phyloP scores from a whole-genome alignment of 2,797 vertebrate species.

The Clarias laeviceps region DNA sequence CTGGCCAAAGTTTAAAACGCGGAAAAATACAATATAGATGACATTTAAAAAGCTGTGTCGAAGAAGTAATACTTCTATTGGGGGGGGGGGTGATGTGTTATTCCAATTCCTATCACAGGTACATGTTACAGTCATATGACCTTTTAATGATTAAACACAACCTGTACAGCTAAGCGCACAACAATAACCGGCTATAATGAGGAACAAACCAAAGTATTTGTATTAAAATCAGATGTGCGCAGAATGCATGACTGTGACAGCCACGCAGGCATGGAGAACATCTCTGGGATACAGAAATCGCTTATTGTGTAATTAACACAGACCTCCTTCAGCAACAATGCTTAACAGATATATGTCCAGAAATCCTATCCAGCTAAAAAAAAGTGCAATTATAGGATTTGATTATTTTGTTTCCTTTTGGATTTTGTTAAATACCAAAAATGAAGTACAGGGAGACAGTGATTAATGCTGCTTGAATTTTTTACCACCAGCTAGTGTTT shows the following conservation, averaged over 20 bases:
- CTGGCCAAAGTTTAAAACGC: background rate
- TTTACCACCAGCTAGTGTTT: background rate
- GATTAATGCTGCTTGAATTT: background rate
- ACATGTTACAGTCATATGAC: background rate
- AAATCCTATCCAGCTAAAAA: background rate
- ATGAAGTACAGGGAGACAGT: background rate
- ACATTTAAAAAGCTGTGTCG: background rate
- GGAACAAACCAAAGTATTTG: background rate
- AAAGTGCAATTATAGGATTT: background rate
- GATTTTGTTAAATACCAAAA: background rate
- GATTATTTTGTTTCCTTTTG: background rate
- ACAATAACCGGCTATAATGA: background rate
- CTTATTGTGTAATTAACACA: background rate
- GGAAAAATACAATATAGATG: background rate
- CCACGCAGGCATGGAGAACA: too few species aligned
- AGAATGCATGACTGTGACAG: background rate
- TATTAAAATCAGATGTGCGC: background rate
- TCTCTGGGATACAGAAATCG: background rate
- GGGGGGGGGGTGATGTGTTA: background rate
- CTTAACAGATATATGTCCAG: background rate
- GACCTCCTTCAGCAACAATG: background rate
- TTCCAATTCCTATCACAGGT: background rate
- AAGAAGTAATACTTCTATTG: background rate
- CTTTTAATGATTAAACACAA: background rate
- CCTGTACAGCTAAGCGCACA: background rate